phyloP scores from a whole-genome alignment of 2,888 invertebrate genomes.

The Thyatira batis region DNA sequence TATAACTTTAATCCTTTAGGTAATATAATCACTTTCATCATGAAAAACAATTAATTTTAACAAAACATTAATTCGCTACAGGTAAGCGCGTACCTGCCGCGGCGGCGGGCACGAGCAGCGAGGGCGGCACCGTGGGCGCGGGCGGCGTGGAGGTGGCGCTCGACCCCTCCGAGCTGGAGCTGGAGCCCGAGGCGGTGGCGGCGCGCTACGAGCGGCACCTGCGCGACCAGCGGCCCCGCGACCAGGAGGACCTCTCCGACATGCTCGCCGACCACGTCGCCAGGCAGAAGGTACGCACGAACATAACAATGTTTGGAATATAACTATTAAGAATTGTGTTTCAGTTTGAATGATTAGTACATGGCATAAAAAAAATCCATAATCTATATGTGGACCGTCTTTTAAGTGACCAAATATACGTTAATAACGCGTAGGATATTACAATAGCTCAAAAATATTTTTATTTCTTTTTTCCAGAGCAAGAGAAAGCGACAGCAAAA shows the following conservation, averaged over 20 bases:
- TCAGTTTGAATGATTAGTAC: too few relatives aligned
- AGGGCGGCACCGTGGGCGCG: conserved; percentile 51
- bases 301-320: too few relatives aligned
- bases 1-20: too few relatives aligned
- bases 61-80: too few relatives aligned
- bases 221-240: conserved; percentile 93
- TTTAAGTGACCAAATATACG: too few relatives aligned
- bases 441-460: conserved; percentile 1
- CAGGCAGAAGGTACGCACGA: conserved; percentile 90
- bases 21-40: too few relatives aligned
- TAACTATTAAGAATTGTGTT: too few relatives aligned
- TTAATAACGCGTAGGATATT: too few relatives aligned
- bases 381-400: too few relatives aligned
- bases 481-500: conserved; percentile 96
- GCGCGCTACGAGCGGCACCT: conserved; percentile 97
- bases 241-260: conserved; percentile 97
- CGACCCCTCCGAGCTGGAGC: conserved; percentile 98
- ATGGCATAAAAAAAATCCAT: too few relatives aligned
- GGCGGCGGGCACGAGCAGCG: conserved; percentile 26
- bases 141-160: conserved; percentile 96
- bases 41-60: too few relatives aligned
- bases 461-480: conserved; percentile 84
- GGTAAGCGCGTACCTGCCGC: conserved; percentile 48
- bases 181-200: conserved; percentile 98
- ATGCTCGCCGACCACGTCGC: conserved; percentile 99